Evolutionary conservation across 2,888 invertebrate species (phyloP).

Genomic region (Scotopteryx bipunctaria): DNA sequence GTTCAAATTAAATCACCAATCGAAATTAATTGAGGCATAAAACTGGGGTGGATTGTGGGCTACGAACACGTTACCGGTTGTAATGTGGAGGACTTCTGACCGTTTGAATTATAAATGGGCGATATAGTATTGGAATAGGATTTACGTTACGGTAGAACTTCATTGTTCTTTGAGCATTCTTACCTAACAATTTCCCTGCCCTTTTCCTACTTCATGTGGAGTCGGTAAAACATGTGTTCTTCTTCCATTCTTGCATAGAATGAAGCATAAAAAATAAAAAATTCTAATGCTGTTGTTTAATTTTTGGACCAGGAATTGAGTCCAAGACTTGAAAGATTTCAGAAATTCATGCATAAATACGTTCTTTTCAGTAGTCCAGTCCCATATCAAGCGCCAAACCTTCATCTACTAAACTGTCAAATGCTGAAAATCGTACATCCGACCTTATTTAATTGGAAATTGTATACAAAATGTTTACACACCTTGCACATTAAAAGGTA

Average conservation of each 20-base stretch:
- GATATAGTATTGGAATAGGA: conserved; percentile 19
- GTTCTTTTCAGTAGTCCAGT: conserved; percentile 29
- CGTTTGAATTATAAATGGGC: conserved; percentile 34
- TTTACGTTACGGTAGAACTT: conserved; percentile 3
- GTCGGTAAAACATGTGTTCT: no score
- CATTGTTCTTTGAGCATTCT: no score
- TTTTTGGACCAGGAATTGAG: conserved; percentile 25
- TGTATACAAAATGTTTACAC: conserved; percentile 26
- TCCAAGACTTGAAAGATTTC: conserved; percentile 28
- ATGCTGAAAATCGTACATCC: conserved; percentile 34
- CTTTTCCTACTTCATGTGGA: no score
- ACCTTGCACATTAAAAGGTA: conserved; percentile 7
- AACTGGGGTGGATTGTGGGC: conserved; percentile 42
- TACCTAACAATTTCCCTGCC: no score
- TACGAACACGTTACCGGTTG: conserved; percentile 41
- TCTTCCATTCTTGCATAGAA: no score
- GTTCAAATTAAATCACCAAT: conserved; percentile 58
- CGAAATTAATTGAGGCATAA: conserved; percentile 62
- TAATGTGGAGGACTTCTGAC: conserved; percentile 39
- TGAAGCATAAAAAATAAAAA: no score
- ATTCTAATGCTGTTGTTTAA: neutral
- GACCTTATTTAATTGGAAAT: conserved; percentile 37
- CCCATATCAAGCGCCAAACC: conserved; percentile 37
- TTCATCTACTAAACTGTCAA: conserved; percentile 38
- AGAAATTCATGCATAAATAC: conserved; percentile 34